Evolutionary conservation across 92 coral and sea anemone species (phyloP), one percentile per base, ranked within the genome.

Genomic region (Muricea muricata): DNA sequence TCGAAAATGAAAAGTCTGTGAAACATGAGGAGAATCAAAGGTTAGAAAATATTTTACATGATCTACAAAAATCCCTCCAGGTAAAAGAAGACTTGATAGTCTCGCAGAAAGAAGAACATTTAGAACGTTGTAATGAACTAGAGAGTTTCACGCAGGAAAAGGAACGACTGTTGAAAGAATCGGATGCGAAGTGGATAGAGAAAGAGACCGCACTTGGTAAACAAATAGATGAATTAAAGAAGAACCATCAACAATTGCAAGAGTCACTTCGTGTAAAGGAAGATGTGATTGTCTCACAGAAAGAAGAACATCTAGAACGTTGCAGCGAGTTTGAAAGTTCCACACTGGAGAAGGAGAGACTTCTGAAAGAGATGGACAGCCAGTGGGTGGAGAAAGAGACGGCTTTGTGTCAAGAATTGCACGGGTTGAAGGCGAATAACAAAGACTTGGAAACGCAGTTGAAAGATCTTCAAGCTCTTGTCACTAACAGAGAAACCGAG

Each of bases 41-140:
- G 17, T 7, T 42, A n/a, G 24, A 80, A 34, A 26, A 47, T 41
- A 69, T 52, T 15, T 31, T 88, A 29, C 73, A 75, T 24, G 91
- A 88, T 34, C 52, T 88, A 32, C 46, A 39, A 15, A 54, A 54
- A 56, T 20, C 50, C 17, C 12, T 78, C 12, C 71, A 14, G 25
- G 41, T 68, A 56, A 88, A 40, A 33, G 91, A 83, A 69, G 84
- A 76, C 8, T 18, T 67, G 6, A 76, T 61, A 23, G 31, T 42
- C 47, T 24, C 63, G 14, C 85, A 65, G 35, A 30, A 65, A 66
- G 56, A n/a, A 4, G 46, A 81, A 41, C 65, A 81, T 65, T 45
- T 65, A 45, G 75, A 65, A 15, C 45, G 37, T 2, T 61, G 84
- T 41, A 66, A 35, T 25, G 75, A 33, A 37, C 56, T 80, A 24